These are phyloP conservation scores for Sebastiscus tertius DNA, from an alignment of 2,797 vertebrate species.

Conservation along the genomic window DNA sequence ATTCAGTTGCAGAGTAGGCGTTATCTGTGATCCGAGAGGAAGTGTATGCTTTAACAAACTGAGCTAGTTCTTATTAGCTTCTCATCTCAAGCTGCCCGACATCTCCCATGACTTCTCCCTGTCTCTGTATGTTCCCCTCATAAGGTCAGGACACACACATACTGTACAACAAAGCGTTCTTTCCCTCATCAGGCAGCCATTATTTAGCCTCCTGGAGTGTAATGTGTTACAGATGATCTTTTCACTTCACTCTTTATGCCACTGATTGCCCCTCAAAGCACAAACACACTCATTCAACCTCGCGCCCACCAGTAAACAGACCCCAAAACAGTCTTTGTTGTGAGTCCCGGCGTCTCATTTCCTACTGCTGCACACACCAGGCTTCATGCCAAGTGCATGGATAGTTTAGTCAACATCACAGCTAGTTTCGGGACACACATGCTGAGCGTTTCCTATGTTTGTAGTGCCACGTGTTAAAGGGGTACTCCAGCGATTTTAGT, in stretches of 20 bases:
- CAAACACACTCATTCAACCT: constrained; percentile 38
- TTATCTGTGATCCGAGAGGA: not conserved
- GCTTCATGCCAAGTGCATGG: constrained; percentile 31
- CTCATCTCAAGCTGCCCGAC: not conserved
- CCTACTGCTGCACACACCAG: constrained; percentile 20
- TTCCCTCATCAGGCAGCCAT: constrained; percentile 59
- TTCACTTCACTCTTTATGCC: constrained; percentile 41
- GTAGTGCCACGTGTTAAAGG: constrained; percentile 29
- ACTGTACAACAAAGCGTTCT: constrained; percentile 50
- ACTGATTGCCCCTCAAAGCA: constrained; percentile 16
- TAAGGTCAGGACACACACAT: constrained; percentile 1
- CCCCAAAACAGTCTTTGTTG: constrained; percentile 47
- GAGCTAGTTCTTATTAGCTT: not conserved
- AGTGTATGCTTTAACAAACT: not conserved
- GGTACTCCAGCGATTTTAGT: not conserved
- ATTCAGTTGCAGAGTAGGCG: not conserved
- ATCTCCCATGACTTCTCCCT: not conserved
- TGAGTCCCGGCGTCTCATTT: constrained; percentile 36
- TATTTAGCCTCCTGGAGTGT: constrained; percentile 58
- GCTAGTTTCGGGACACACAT: constrained; percentile 20
- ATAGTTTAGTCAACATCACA: constrained; percentile 50
- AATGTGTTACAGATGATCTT: constrained; percentile 72
- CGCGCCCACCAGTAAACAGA: constrained; percentile 37
- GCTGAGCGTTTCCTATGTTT: constrained; percentile 30
- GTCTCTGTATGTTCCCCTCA: constrained; percentile 7